Evolutionary conservation across 2,113 vertebrate genomes (phyloP), one percentile per base, ranked within the genome.

Genomic region (Numenius arquata): DNA sequence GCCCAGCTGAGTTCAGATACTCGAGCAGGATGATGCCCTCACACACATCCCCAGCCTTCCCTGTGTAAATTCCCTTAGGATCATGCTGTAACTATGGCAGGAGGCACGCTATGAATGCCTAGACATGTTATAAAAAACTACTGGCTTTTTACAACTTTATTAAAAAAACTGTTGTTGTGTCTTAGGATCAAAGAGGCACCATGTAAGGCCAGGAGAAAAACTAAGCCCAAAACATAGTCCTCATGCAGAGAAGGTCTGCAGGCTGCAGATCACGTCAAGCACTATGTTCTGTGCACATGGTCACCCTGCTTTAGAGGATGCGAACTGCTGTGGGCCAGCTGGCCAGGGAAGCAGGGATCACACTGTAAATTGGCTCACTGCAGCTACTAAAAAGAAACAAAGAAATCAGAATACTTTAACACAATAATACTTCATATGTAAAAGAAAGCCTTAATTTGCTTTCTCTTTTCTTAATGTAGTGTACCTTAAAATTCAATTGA

Each of bases 21-120:
- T 62, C 12, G 5, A 27, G 32, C 25, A 74, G 47, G 15, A 21
- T 18, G 58, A 21, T 12, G 36, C 12, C 23, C 12, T 80, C 26
- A 32, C 14, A 47, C 1, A 14, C 14, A 75, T 3, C 50, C 55
- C 52, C 7, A 38, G 36, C 30, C 53, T 92, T 34, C 50, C 48
- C 81, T 6, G 2, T 0, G 0, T 10, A 5, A 41, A 55, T 55
- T 30, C 9, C 26, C 63, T 36, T 25, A 48, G 36, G 26, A 30
- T 8, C 36, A 40, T 3, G 7, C 32, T 50, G 10, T 2, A 50
- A 52, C 9, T 7, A 43, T 3, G n/a, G 47, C 20, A 81, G 56
- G 13, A 78, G 18, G 10, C 63, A 59, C 68, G 22, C 13, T 40
- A 11, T 8, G 17, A 89, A 53, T 15, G 26, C 32, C 30, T 27